These are phyloP conservation scores for Actinernus sp. DNA, from an alignment of 92 coral and sea anemone species.

Conservation along the genomic window DNA sequence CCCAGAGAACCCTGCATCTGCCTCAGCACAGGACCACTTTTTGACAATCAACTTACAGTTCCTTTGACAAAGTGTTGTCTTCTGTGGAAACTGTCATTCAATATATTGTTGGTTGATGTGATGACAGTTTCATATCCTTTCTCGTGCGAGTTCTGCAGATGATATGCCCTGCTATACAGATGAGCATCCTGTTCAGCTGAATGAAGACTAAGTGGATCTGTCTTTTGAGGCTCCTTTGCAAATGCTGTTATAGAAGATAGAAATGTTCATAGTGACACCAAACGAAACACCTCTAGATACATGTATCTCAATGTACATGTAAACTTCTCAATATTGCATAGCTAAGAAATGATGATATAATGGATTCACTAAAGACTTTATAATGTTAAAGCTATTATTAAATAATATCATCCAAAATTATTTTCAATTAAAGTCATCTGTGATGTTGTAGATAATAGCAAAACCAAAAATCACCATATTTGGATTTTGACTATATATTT, in stretches of 20 bases:
- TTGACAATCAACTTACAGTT: slow-evolving; percentile 61
- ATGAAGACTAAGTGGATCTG: slow-evolving; percentile 56
- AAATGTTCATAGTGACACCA: background rate
- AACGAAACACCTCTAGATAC: background rate
- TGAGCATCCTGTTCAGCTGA: slow-evolving; percentile 42
- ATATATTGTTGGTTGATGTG: slow-evolving; percentile 29
- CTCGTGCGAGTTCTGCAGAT: slow-evolving; percentile 69
- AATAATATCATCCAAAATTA: too few relatives aligned
- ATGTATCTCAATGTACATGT: background rate
- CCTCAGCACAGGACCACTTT: too few relatives aligned
- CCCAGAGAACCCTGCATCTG: too few relatives aligned
- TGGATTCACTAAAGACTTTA: background rate
- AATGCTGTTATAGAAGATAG: slow-evolving; percentile 45
- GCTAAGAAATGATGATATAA: background rate
- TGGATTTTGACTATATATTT: too few relatives aligned
- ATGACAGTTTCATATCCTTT: slow-evolving; percentile 70
- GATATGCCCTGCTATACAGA: slow-evolving; percentile 43
- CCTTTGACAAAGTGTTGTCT: slow-evolving; percentile 91
- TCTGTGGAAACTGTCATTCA: slow-evolving; percentile 51
- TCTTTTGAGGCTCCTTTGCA: slow-evolving; percentile 78
- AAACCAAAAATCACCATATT: too few relatives aligned
- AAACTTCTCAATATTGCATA: background rate
- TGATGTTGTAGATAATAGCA: too few relatives aligned
- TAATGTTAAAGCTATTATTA: too few relatives aligned
- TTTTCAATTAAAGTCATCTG: too few relatives aligned